phyloP scores from a whole-genome alignment of 2,888 invertebrate genomes.

The Caenorhabditis angaria region DNA sequence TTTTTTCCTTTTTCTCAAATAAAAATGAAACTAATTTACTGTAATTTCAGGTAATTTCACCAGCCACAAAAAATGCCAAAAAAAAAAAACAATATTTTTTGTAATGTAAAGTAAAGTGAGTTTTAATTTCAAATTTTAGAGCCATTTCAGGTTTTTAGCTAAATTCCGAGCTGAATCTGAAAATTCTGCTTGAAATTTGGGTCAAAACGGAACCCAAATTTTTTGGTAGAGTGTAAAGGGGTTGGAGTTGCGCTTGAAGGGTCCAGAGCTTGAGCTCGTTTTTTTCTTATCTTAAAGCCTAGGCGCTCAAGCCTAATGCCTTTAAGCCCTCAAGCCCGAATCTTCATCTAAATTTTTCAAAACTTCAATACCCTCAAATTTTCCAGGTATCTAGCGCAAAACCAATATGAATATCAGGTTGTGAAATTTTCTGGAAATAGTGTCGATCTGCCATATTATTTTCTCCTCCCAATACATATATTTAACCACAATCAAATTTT shows the following conservation, averaged over 20 bases:
- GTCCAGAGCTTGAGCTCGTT: too few species aligned
- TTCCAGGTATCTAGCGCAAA: slow-evolving; percentile 16
- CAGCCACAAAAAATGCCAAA: too few species aligned
- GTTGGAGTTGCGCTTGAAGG: too few species aligned
- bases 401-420: slow-evolving; percentile 18
- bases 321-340: background rate
- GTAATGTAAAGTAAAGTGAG: slow-evolving; percentile 3
- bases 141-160: too few species aligned
- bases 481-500: slow-evolving; percentile 5
- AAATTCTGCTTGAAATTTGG: too few species aligned
- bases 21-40: too few species aligned
- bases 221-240: too few species aligned
- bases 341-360: slow-evolving; percentile 8
- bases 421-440: slow-evolving; percentile 37
- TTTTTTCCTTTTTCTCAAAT: background rate
- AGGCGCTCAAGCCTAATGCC: slow-evolving; percentile 1
- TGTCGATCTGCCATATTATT: slow-evolving; percentile 44
- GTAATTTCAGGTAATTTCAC: slow-evolving; percentile 27
- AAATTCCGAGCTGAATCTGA: too few species aligned
- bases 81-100: too few species aligned
- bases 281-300: too few species aligned
- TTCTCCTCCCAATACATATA: slow-evolving; percentile 12
- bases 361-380: background rate
- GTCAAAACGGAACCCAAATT: too few species aligned
- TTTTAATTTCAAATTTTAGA: too few species aligned